Percentiles rank a stretch among this genome's conserved stretches.
phyloP scores from a whole-genome alignment of 1,140 invertebrate species.

The honey bee (Apis mellifera) region Amel_HAv3.1 CM009945.2:1159001-1159500 shows the following conservation, averaged over 20 bases:
- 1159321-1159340: not conserved
- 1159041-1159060: no score
- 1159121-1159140: slow-evolving; percentile 19
- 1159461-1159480: no score
- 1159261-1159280: slow-evolving; percentile 36
- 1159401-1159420: no score
- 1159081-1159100: slow-evolving; percentile 2
- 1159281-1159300: not conserved
- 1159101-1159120: not conserved
- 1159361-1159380: no score
- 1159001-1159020: no score
- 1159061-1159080: not conserved
- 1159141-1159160: slow-evolving; percentile 13
- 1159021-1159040: no score
- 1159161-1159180: not conserved
- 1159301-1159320: not conserved
- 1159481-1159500: no score
- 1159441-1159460: no score
- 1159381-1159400: no score
- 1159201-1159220: not conserved
- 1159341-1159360: not conserved
- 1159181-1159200: slow-evolving; percentile 28
- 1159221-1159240: slow-evolving; percentile 32
- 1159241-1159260: slow-evolving; percentile 45
- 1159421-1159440: no score